Conservation (phyloP, 2,113 vertebrate genomes). For the Sebastes schlegelii region DNA sequence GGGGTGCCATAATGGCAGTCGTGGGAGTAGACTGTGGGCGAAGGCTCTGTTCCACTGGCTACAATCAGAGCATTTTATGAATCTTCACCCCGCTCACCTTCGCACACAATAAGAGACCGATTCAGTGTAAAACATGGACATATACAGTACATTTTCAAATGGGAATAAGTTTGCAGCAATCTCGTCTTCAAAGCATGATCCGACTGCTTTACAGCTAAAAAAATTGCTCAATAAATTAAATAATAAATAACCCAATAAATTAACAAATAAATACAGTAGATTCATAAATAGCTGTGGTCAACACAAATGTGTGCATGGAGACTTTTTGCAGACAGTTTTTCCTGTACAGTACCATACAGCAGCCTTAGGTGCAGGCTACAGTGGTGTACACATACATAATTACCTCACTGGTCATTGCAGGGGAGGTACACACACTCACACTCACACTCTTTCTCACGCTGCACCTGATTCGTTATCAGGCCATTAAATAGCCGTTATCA, state of each 20-base stretch:
- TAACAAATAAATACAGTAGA: conserved; percentile 69
- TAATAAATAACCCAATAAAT: conserved; percentile 77
- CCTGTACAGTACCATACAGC: conserved; percentile 47
- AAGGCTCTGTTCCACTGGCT: conserved; percentile 18
- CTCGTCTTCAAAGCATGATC: conserved; percentile 45
- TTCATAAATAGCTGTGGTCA: conserved; percentile 70
- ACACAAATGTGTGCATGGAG: conserved; percentile 71
- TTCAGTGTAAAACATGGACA: conserved; percentile 20
- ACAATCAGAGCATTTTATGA: conserved; percentile 36
- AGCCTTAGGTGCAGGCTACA: conserved; percentile 24
- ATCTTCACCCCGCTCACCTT: conserved; percentile 9
- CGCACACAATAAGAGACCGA: neutral
- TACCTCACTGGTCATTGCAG: conserved; percentile 46
- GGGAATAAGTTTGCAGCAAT: conserved; percentile 50
- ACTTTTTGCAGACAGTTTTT: conserved; percentile 76
- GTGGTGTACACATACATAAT: conserved; percentile 2
- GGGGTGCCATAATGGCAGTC: conserved; percentile 6
- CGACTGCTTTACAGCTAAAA: conserved; percentile 48
- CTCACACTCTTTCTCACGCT: neutral
- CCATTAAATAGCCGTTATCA: too few relatives aligned
- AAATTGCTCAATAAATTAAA: conserved; percentile 57
- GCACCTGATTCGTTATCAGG: too few relatives aligned
- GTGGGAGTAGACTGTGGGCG: conserved; percentile 18
- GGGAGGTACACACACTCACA: conserved; percentile 31
- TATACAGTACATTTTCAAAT: conserved; percentile 26